Conservation (phyloP, 2,113 vertebrate species). For the Oreamnos americanus region DNA sequence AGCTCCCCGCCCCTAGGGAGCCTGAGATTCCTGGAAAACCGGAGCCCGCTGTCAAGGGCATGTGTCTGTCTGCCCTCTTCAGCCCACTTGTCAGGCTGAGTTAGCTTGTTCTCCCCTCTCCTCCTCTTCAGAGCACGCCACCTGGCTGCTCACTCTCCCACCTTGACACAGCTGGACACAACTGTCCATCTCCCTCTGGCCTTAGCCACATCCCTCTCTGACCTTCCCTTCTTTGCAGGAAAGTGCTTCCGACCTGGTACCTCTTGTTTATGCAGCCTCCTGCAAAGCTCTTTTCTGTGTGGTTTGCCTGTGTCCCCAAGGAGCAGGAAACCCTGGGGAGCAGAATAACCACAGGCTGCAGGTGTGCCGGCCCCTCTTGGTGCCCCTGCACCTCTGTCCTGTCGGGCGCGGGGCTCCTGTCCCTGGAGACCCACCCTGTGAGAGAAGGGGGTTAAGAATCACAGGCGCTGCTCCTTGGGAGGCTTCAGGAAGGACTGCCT, state of each 20-base stretch:
- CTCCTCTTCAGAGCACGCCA: not conserved
- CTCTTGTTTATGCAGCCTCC: not conserved
- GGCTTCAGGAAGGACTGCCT: not conserved
- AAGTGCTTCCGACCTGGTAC: not conserved
- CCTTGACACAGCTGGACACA: not conserved
- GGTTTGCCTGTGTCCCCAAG: not conserved
- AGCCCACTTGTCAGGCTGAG: not conserved
- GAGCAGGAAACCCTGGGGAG: not conserved
- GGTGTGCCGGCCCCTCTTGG: not conserved
- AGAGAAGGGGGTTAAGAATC: not conserved
- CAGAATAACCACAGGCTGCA: not conserved
- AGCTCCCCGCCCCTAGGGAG: not conserved
- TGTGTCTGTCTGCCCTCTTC: too few species aligned
- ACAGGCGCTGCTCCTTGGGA: not conserved
- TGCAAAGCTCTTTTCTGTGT: not conserved
- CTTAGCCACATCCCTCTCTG: not conserved
- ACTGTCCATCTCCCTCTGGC: not conserved
- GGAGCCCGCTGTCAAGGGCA: not conserved
- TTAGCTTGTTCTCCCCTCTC: not conserved
- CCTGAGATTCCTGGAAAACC: not conserved
- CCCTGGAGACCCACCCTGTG: rapidly evolving
- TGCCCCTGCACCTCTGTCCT: not conserved
- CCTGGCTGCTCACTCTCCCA: not conserved
- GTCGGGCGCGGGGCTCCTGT: not conserved
- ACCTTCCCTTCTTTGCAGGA: not conserved